Percentiles rank a stretch among this genome's conserved stretches.
These are phyloP conservation scores for Mirza zaza DNA, from an alignment of 2,113 vertebrate genomes.

Conservation along the genomic window DNA sequence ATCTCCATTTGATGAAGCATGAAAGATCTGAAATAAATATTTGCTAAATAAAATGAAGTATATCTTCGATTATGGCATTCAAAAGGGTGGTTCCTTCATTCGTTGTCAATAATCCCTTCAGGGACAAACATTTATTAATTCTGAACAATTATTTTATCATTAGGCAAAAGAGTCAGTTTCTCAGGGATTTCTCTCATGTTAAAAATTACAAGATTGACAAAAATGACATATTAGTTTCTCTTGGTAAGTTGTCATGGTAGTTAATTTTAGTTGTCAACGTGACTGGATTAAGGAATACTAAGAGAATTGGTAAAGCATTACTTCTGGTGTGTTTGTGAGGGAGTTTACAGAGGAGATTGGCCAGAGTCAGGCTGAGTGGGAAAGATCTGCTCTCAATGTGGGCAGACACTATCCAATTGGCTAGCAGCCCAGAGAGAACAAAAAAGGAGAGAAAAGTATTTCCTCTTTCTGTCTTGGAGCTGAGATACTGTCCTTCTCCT, in stretches of 20 bases:
- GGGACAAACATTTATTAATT: constrained; percentile 35
- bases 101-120: constrained; percentile 26
- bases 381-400: not conserved
- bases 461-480: not conserved
- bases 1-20: not conserved
- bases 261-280: not conserved
- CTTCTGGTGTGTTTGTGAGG: not conserved
- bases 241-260: not conserved
- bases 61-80: constrained; percentile 11
- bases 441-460: not conserved
- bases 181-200: constrained; percentile 41
- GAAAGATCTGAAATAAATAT: not conserved
- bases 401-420: not conserved
- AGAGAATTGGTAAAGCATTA: not conserved
- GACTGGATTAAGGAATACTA: not conserved
- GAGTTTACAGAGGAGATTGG: not conserved
- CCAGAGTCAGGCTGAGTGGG: not conserved
- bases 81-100: constrained; percentile 19
- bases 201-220: not conserved
- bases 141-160: constrained; percentile 40
- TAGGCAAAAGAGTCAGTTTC: constrained; percentile 30
- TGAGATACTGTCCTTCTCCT: not conserved
- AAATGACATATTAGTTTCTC: constrained; percentile 36
- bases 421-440: not conserved
- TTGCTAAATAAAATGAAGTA: constrained; percentile 12